Percentiles rank a stretch among this genome's conserved stretches.
Conservation (phyloP, 2,888 invertebrate genomes). For the Panopea generosa region DNA sequence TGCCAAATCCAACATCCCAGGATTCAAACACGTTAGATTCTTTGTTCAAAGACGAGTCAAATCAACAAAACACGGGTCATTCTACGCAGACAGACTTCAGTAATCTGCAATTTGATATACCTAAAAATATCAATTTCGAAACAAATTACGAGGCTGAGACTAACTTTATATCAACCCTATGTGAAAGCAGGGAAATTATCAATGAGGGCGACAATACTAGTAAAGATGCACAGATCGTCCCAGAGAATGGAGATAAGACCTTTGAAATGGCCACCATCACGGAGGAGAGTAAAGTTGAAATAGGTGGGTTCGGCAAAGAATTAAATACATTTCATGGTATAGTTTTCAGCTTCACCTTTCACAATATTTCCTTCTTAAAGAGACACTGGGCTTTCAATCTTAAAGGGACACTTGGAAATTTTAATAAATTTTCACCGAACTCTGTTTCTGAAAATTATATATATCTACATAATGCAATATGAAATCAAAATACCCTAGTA, state of each 20-base stretch:
- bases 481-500: too few species aligned
- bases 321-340: too few species aligned
- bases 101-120: background rate
- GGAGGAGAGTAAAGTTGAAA: background rate
- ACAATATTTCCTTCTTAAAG: too few species aligned
- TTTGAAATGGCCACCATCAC: background rate
- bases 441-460: too few species aligned
- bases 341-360: too few species aligned
- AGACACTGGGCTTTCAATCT: too few species aligned
- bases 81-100: background rate
- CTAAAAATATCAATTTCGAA: background rate
- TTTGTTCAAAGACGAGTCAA: conserved; percentile 5
- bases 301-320: too few species aligned
- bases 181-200: background rate
- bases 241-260: background rate
- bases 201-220: background rate
- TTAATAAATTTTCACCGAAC: too few species aligned
- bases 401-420: too few species aligned
- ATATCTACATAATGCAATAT: too few species aligned
- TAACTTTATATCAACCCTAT: background rate
- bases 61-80: background rate
- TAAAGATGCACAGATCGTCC: background rate
- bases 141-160: background rate
- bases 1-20: background rate
- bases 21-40: conserved; percentile 8